Evolutionary conservation across 2,113 vertebrate genomes (phyloP).

Genomic region (Centrocercus urophasianus): DNA sequence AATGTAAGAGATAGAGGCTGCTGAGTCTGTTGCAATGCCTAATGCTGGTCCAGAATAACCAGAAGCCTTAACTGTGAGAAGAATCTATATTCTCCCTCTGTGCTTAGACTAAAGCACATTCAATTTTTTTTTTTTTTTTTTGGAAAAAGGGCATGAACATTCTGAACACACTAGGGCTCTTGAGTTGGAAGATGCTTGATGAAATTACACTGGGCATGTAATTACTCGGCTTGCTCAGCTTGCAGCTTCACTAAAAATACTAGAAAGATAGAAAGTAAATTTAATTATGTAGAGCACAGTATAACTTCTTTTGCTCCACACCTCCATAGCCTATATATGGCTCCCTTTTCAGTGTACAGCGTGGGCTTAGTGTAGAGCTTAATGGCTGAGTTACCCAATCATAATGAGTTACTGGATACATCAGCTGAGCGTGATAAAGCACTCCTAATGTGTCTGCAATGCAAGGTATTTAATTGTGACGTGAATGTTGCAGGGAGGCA

Average conservation of each 20-base stretch:
- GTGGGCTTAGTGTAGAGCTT: constrained; percentile 49
- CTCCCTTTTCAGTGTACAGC: constrained; percentile 54
- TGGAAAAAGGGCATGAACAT: neutral
- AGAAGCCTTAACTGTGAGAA: neutral
- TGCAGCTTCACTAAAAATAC: constrained; percentile 27
- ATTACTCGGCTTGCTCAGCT: neutral
- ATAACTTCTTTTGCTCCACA: constrained; percentile 48
- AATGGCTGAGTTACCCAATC: constrained; percentile 60
- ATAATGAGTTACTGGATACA: constrained; percentile 38
- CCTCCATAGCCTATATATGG: constrained; percentile 51
- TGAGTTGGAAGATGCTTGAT: neutral
- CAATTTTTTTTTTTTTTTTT: neutral
- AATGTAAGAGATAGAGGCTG: neutral
- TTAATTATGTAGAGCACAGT: constrained; percentile 45
- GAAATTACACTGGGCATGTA: neutral
- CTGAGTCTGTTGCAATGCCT: neutral
- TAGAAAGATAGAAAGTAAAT: constrained; percentile 39
- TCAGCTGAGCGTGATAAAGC: constrained; percentile 56
- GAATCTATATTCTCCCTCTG: neutral
- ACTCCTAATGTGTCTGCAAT: constrained; percentile 56
- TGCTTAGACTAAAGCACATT: neutral
- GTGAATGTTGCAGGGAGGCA: neutral
- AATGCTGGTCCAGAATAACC: neutral
- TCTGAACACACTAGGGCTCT: neutral
- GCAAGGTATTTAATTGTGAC: constrained; percentile 19